Evolutionary conservation across 2,888 invertebrate genomes (phyloP), one percentile per base, ranked within the genome.

Genomic region (Lysandra bellargus): DNA sequence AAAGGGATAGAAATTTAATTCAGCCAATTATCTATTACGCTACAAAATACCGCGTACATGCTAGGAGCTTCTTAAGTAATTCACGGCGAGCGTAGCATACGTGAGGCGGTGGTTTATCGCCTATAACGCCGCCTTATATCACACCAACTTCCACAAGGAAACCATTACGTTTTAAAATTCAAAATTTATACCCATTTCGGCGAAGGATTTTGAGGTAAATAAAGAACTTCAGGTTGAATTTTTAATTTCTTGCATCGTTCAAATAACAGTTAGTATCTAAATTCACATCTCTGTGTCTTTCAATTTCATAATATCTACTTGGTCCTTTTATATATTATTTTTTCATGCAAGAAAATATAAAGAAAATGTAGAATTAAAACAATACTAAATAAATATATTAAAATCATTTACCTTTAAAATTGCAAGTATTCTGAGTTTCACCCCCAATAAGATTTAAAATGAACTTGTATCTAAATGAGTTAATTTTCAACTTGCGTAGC

Each of bases 61-160:
- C 53, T 49, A 76, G 76, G 30, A 53, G 76, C 76, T 76, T 49
- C 76, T 76, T 76, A 76, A 57, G 76, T 76, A 53, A 76, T 76
- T 76, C 76, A 76, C 2, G 33, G 76, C 17, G 33, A 76, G 49
- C 23, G 53, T 1, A 7, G 53, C 53, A 53, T 49, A 75, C 44
- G 44, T 75, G 44, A 44, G 49, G 49, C 49, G 75, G 49, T 9
- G 53, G 53, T 76, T 76, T 76, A 76, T 76, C 6, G 76, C 23
- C 49, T 53, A 57, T 76, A 75, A 75, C 75, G 49, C 69, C 69
- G 69, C 69, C 69, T 69, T 69, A 75, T 23, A 75, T 75, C 30
- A 49, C 30, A 9, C n/a, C 49, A 30, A 76, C 76, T 44, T 74
- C 44, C 74, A 44, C 17, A 1, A 23, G 44, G 69, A 69, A 69